Conservation (phyloP, 1,140 invertebrate genomes). For the Dendrolimus kikuchii region DNA sequence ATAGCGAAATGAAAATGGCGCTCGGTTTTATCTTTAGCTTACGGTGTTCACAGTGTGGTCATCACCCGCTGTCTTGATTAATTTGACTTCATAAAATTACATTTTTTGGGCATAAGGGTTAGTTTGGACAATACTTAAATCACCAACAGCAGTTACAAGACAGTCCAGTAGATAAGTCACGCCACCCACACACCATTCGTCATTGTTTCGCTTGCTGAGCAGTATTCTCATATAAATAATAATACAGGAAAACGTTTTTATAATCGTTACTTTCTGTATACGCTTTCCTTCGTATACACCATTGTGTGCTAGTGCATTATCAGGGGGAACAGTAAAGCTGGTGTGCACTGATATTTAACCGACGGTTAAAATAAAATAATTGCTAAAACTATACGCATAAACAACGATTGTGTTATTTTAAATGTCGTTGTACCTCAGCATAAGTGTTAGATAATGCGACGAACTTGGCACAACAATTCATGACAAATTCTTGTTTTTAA, state of each 20-base stretch:
- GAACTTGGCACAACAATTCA: no score
- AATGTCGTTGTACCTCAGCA: no score
- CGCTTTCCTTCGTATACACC: slow-evolving; percentile 32
- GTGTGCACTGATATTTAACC: slow-evolving; percentile 18
- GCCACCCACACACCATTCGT: slow-evolving; percentile 41
- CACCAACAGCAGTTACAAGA: neutral
- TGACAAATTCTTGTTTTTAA: no score
- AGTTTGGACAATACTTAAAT: no score
- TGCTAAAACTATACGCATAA: no score
- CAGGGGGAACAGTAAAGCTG: slow-evolving; percentile 45
- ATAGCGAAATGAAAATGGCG: no score
- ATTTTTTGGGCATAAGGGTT: slow-evolving; percentile 8
- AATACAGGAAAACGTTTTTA: slow-evolving; percentile 57
- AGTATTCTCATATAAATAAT: slow-evolving; percentile 48
- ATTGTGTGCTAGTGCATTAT: slow-evolving; percentile 56
- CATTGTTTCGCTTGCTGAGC: slow-evolving; percentile 41
- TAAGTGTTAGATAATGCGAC: no score
- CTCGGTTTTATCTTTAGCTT: neutral
- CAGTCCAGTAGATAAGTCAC: slow-evolving; percentile 14
- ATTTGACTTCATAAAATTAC: slow-evolving; percentile 29
- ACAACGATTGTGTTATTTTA: no score
- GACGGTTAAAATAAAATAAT: slow-evolving; percentile 24
- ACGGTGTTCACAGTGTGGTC: neutral
- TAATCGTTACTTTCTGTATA: slow-evolving; percentile 50
- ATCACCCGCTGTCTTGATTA: slow-evolving; percentile 21